Evolutionary conservation across 2,888 invertebrate genomes (phyloP).

Genomic region (Dryocosmus kuriphilus): DNA sequence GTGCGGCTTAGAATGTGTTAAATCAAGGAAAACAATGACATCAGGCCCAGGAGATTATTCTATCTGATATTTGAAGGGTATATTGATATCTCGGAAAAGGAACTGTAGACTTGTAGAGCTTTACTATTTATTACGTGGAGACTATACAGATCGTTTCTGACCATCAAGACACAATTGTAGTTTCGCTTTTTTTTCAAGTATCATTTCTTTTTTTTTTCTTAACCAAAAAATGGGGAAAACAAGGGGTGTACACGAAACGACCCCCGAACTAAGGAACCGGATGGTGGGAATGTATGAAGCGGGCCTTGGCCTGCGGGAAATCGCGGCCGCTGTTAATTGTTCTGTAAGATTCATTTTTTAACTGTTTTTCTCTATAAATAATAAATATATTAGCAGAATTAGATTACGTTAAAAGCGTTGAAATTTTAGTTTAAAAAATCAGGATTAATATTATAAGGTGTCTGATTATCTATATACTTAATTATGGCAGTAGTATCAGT

Average conservation of each 20-base stretch:
- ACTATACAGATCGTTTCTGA: neutral
- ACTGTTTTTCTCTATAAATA: slow-evolving; percentile 5
- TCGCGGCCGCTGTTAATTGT: slow-evolving; percentile 74
- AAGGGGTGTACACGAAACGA: slow-evolving; percentile 75
- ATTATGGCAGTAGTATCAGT: too few relatives aligned
- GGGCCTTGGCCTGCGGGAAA: slow-evolving; percentile 73
- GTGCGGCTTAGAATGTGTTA: neutral
- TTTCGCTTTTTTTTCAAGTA: neutral
- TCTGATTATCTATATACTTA: neutral
- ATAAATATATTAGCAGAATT: neutral
- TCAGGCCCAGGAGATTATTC: neutral
- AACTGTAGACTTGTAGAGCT: neutral
- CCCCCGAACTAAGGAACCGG: slow-evolving; percentile 74
- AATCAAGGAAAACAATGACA: neutral
- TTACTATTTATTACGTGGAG: slow-evolving; percentile 18
- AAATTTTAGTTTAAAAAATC: neutral
- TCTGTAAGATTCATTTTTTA: slow-evolving; percentile 64
- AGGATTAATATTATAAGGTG: neutral
- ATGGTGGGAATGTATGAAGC: slow-evolving; percentile 77
- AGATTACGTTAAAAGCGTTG: neutral
- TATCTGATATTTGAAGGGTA: neutral
- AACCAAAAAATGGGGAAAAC: slow-evolving; percentile 73
- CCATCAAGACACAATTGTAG: neutral
- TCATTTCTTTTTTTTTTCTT: neutral
- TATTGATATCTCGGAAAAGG: neutral